Conservation (phyloP, 2,888 invertebrate genomes). For the Acanthopleura granulata region DNA sequence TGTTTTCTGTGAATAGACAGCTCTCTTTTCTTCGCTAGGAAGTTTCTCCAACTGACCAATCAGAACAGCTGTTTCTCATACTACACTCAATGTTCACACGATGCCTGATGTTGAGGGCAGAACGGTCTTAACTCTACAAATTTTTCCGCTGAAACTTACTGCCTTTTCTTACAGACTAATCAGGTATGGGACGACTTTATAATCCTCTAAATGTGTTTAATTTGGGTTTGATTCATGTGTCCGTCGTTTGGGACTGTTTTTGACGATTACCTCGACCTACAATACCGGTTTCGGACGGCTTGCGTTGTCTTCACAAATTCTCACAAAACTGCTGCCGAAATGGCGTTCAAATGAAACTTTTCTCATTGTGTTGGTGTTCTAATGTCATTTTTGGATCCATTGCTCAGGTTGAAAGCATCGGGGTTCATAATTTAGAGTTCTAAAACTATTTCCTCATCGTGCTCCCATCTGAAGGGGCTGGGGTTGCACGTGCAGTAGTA, state of each 20-base stretch:
- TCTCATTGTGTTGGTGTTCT: slow-evolving; percentile 35
- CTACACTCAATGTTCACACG: slow-evolving; percentile 33
- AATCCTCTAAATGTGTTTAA: neutral
- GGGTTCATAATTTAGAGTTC: neutral
- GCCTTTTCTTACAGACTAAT: slow-evolving; percentile 10
- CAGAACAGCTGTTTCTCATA: neutral
- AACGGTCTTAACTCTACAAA: slow-evolving; percentile 65
- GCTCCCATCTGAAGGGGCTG: neutral
- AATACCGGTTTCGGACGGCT: slow-evolving; percentile 3
- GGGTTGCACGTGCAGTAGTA: slow-evolving; percentile 5
- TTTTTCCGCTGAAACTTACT: slow-evolving; percentile 50
- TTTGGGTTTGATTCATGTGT: slow-evolving; percentile 2
- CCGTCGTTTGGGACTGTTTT: neutral
- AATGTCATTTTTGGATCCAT: neutral
- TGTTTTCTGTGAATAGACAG: too few species aligned
- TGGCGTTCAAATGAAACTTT: slow-evolving; percentile 64
- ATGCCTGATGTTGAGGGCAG: slow-evolving; percentile 66
- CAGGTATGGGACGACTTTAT: neutral
- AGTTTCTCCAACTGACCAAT: neutral
- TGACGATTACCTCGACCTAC: neutral
- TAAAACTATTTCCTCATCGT: neutral
- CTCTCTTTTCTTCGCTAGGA: neutral
- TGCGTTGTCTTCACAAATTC: slow-evolving; percentile 51
- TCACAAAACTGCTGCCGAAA: slow-evolving; percentile 60
- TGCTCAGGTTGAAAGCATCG: neutral